Evolutionary conservation across 1,140 invertebrate species (phyloP), one percentile per base, ranked within the genome.

Genomic region (Papilio polytes): DNA sequence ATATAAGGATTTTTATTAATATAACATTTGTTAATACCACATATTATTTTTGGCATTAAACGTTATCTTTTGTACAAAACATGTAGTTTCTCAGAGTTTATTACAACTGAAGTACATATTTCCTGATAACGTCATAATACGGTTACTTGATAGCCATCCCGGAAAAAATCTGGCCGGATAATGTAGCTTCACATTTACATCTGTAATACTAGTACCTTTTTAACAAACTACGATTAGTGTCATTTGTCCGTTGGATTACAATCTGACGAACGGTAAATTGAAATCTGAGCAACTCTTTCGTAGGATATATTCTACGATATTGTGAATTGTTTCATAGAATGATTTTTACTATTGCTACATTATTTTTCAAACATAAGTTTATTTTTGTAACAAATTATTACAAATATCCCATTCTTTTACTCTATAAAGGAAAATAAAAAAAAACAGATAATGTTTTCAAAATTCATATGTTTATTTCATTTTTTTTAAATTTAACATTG

Each of bases 81-180:
- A 41, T 70, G 63, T 31, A 15, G 26, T 70, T 70, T 70, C 22
- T 36, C 63, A 70, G 36, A 36, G 2, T 31, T 13, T 4, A 70
- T 7, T 70, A 13, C 63, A 70, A 66, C 59, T 26, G 8, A 66
- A 66, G 59, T 66, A 70, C 3, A 70, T 15, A 26, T 70, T 70
- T 70, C 63, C 63, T 31, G 63, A 70, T 70, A 70, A 70, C 63
- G 26, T 70, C 63, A 31, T 31, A 70, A 70, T 70, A 70, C 36
- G 26, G 63, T 70, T 70, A 70, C 63, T 70, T 70, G 63, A 70
- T 70, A 70, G 63, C 22, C 20, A 10, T 70, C 26, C 63, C 63
- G 63, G 63, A 70, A 70, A 70, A 70, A 70, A 70, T 70, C 63
- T 70, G 63, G 63, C 26, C 63, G 26, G 63, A 70, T 70, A 70